These are phyloP conservation scores for Hybos culiciformis DNA, from an alignment of 2,888 invertebrate species.

Conservation along the genomic window DNA sequence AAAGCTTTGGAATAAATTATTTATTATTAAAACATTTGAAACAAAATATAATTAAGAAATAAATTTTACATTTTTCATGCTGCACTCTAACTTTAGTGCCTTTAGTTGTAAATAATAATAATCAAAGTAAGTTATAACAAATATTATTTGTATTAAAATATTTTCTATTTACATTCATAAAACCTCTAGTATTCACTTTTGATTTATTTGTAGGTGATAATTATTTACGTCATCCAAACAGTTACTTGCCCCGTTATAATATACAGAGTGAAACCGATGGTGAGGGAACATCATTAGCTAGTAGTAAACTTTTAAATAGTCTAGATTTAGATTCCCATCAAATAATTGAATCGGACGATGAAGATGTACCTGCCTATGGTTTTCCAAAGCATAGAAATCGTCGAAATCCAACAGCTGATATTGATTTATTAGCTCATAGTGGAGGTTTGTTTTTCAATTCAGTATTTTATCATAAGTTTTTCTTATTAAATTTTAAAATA, in stretches of 20 bases:
- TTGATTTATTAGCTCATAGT: conserved; percentile 17
- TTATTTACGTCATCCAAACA: conserved; percentile 71
- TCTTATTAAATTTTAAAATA: too few relatives aligned
- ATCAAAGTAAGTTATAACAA: conserved; percentile 18
- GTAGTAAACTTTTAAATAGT: conserved; percentile 18
- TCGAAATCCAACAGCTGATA: conserved; percentile 25
- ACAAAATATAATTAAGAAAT: not conserved
- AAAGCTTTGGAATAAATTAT: too few relatives aligned
- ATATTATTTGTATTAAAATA: not conserved
- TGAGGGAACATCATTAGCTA: conserved; percentile 32
- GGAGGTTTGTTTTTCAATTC: conserved; percentile 15
- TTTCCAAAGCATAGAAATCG: conserved; percentile 35
- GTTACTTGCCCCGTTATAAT: conserved; percentile 60
- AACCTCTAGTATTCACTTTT: too few relatives aligned
- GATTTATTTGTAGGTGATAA: conserved; percentile 40
- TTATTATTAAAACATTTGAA: too few relatives aligned
- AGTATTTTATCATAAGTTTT: not conserved
- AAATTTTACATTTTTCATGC: conserved; percentile 12
- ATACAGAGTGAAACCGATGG: conserved; percentile 52
- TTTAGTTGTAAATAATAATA: conserved; percentile 43
- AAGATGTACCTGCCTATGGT: conserved; percentile 37
- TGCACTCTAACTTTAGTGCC: conserved; percentile 37
- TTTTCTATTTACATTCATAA: not conserved
- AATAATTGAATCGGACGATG: conserved; percentile 33
- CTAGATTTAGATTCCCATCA: conserved; percentile 15